These are phyloP conservation scores for Trichosurus vulpecula DNA, from an alignment of 2,797 vertebrate genomes.

Conservation along the genomic window DNA sequence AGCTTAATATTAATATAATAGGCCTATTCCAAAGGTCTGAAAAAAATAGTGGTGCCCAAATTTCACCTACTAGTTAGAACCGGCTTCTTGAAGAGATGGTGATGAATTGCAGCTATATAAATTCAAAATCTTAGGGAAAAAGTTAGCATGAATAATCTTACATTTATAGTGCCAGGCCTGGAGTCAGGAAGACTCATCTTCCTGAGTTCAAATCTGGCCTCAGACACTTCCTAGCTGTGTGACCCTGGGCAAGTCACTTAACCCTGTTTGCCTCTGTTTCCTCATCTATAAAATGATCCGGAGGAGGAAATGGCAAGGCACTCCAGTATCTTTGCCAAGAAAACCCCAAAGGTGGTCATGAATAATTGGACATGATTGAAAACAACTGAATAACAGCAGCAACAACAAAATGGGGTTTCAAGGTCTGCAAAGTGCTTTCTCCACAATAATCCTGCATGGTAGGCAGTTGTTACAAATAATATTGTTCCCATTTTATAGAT, in stretches of 20 bases:
- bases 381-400: not conserved
- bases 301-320: not conserved
- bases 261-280: not conserved
- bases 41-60: not conserved
- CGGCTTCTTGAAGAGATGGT: not conserved
- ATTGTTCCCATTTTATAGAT: not conserved
- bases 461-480: not conserved
- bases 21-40: not conserved
- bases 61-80: not conserved
- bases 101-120: conserved; percentile 34
- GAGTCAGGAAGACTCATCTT: not conserved
- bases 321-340: not conserved
- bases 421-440: not conserved
- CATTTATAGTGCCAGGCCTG: not conserved
- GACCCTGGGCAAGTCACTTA: not conserved
- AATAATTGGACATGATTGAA: not conserved
- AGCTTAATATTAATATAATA: conserved; percentile 32
- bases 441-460: not conserved
- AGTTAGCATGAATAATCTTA: not conserved
- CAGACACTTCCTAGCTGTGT: not conserved
- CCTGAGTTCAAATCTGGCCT: not conserved
- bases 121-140: not conserved
- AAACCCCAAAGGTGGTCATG: not conserved
- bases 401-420: not conserved
- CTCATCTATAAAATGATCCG: not conserved